Evolutionary conservation across 2,113 vertebrate species (phyloP), one percentile per base, ranked within the genome.

Genomic region (Hystrix brachyura): DNA sequence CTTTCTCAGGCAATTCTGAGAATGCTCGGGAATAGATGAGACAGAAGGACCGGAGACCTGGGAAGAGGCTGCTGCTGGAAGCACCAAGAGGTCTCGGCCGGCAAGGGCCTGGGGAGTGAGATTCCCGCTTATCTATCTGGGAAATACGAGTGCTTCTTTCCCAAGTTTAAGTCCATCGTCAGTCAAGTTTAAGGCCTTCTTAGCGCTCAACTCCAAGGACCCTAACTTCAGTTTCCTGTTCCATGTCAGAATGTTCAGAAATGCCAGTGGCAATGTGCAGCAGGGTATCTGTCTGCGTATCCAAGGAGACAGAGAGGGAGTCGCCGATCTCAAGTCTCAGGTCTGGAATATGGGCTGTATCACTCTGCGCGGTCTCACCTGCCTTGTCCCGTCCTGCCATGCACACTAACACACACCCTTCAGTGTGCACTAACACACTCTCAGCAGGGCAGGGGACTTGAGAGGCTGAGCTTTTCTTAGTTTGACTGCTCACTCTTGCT

Each of bases 401-500:
- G 29, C 9, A 15, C 48, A 32, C 13, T 5, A 13, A 48, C 46
- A 29, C 46, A 76, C 76, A 15, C 25, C 43, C 71, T 13, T 27
- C 71, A 38, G 8, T 72, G 71, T 46, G 21, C 21, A 43, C 69
- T 10, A 18, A 51, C 13, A 3, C 8, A 8, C 0, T 19, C 27
- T 21, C 46, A 23, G 5, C n/a, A 48, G 21, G 0, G 0, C 55
- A 14, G 38, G 21, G 1, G 2, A 11, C 51, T 43, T 0, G 1
- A 15, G 43, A 3, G 32, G 5, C 32, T 10, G 0, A 19, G 13
- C 19, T 21, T 14, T 14, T 6, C 17, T n/a, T 11, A 17, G 6
- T 21, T 1, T 12, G 3, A 19, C 4, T 25, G 48, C 2, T 17
- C 51, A 0, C 25, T 43, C 27, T 1, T 34, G 27, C 13, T 65